Percentiles rank a stretch among this genome's conserved stretches.
These are phyloP conservation scores for Microtus oregoni DNA, from an alignment of 2,113 vertebrate species.

Conservation along the genomic window DNA sequence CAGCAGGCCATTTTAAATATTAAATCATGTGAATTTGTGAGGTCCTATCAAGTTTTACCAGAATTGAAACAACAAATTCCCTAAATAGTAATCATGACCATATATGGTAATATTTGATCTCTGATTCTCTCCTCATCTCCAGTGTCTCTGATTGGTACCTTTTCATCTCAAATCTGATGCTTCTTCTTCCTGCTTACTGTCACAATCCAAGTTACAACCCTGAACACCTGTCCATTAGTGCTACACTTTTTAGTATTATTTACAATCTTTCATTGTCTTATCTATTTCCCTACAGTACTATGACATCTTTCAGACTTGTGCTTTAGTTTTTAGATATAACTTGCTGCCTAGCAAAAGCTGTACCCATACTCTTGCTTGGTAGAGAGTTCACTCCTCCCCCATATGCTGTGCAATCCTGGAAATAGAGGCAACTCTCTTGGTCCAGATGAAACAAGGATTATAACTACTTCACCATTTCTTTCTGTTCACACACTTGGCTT, in stretches of 20 bases:
- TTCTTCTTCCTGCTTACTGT: neutral
- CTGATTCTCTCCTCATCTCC: neutral
- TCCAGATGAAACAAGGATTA: neutral
- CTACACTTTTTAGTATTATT: neutral
- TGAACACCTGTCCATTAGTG: neutral
- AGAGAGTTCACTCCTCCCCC: rapidly evolving
- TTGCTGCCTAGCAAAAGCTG: neutral
- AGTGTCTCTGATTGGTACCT: neutral
- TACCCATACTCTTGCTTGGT: neutral
- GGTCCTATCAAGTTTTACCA: neutral
- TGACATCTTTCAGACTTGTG: neutral
- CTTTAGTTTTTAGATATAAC: neutral
- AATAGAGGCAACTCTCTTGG: neutral
- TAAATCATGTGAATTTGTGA: neutral
- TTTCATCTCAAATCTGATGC: neutral
- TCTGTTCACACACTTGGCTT: neutral
- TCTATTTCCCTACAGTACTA: neutral
- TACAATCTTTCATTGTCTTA: neutral
- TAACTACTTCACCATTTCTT: neutral
- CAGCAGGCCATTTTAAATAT: neutral
- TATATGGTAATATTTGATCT: neutral
- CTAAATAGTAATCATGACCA: neutral
- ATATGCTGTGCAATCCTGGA: neutral
- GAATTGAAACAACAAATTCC: constrained; percentile 3
- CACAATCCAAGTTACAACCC: neutral